These are phyloP conservation scores for Eufriesea mexicana DNA, from an alignment of 1,140 invertebrate species.

Conservation along the genomic window DNA sequence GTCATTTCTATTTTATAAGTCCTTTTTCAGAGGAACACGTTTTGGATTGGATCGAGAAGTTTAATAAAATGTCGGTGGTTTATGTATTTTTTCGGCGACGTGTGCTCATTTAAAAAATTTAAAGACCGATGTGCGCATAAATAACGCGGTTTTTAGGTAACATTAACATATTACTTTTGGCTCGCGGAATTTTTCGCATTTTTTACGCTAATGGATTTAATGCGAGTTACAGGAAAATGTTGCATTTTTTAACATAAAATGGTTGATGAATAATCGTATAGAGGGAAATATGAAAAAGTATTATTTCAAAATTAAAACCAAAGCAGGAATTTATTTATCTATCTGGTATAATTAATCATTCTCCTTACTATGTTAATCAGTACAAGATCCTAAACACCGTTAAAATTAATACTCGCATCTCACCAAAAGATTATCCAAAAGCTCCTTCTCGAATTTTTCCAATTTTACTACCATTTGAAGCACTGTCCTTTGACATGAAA, in stretches of 20 bases:
- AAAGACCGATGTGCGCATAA: background rate
- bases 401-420: too few relatives aligned
- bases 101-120: background rate
- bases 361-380: too few relatives aligned
- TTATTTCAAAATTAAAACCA: background rate
- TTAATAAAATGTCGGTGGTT: background rate
- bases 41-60: background rate
- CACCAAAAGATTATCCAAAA: too few relatives aligned
- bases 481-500: too few relatives aligned
- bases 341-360: too few relatives aligned
- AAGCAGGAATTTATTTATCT: too few relatives aligned
- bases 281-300: background rate
- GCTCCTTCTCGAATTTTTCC: too few relatives aligned
- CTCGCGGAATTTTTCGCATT: background rate
- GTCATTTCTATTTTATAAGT: too few relatives aligned
- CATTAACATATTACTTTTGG: background rate
- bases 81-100: background rate
- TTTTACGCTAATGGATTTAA: background rate
- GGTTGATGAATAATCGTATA: background rate
- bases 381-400: too few relatives aligned
- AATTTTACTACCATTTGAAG: too few relatives aligned
- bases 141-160: background rate
- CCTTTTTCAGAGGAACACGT: background rate
- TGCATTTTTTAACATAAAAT: background rate
- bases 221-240: background rate